Evolutionary conservation across 2,797 vertebrate genomes (phyloP).

Genomic region (Falco naumanni): DNA sequence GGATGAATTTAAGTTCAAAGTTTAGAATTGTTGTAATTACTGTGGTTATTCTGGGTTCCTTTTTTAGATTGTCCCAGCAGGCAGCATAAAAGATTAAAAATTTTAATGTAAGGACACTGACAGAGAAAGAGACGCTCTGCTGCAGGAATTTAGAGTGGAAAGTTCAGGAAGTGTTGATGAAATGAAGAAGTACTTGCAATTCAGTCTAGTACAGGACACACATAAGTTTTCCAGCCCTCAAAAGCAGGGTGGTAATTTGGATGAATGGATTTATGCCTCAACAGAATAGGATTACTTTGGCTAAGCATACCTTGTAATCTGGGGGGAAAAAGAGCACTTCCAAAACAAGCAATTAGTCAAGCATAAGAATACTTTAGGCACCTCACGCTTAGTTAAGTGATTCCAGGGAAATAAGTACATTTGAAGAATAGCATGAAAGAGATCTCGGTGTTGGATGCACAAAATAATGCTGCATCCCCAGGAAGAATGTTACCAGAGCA

Average conservation of each 20-base stretch:
- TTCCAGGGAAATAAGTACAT: neutral
- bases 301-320: neutral
- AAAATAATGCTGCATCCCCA: neutral
- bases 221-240: neutral
- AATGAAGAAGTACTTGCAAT: neutral
- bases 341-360: neutral
- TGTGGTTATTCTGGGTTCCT: slow-evolving; percentile 5
- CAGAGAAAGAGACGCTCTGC: neutral
- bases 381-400: neutral
- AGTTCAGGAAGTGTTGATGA: neutral
- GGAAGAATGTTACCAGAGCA: neutral
- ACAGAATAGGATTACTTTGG: neutral
- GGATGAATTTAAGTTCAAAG: slow-evolving; percentile 24
- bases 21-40: slow-evolving; percentile 20
- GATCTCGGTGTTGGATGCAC: neutral
- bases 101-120: neutral
- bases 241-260: neutral
- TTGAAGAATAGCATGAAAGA: neutral
- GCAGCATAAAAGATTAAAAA: neutral
- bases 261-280: neutral
- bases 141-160: neutral
- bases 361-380: rapidly evolving
- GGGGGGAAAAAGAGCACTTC: neutral
- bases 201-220: neutral
- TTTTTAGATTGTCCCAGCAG: slow-evolving; percentile 6